These are phyloP conservation scores for Dicycla oo DNA, from an alignment of 2,888 invertebrate genomes.

Conservation along the genomic window DNA sequence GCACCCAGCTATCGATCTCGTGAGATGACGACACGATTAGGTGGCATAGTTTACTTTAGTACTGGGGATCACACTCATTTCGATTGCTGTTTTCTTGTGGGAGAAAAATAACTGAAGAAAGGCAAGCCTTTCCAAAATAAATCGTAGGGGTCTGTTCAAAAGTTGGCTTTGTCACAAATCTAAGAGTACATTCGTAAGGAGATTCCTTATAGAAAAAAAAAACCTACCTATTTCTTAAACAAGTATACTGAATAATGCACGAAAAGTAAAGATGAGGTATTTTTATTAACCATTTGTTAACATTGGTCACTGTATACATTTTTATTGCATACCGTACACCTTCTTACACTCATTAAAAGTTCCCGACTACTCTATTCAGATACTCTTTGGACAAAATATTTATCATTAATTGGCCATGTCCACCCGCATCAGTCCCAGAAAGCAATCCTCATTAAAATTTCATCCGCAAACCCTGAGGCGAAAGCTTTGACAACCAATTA, in stretches of 20 bases:
- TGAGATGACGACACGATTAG: slow-evolving; percentile 71
- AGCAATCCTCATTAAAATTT: slow-evolving; percentile 84
- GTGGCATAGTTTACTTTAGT: slow-evolving; percentile 52
- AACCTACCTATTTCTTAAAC: background rate
- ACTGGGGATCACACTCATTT: slow-evolving; percentile 24
- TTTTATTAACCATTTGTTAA: too few relatives aligned
- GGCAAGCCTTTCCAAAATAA: background rate
- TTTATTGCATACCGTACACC: background rate
- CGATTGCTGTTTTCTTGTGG: background rate
- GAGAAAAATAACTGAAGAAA: slow-evolving; percentile 12
- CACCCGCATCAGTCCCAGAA: slow-evolving; percentile 73
- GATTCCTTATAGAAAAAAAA: background rate
- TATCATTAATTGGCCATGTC: slow-evolving; percentile 79
- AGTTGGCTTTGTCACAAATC: background rate
- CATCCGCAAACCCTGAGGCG: slow-evolving; percentile 75
- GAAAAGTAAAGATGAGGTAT: too few relatives aligned
- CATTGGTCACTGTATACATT: background rate
- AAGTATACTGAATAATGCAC: background rate
- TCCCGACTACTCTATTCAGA: slow-evolving; percentile 13
- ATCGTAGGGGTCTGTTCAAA: background rate
- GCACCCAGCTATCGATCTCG: slow-evolving; percentile 80
- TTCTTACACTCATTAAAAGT: slow-evolving; percentile 17
- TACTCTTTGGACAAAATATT: slow-evolving; percentile 24
- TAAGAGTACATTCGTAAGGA: background rate
- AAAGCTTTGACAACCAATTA: slow-evolving; percentile 76